Conservation (phyloP, 2,888 invertebrate species). For the Philaethria dido region DNA sequence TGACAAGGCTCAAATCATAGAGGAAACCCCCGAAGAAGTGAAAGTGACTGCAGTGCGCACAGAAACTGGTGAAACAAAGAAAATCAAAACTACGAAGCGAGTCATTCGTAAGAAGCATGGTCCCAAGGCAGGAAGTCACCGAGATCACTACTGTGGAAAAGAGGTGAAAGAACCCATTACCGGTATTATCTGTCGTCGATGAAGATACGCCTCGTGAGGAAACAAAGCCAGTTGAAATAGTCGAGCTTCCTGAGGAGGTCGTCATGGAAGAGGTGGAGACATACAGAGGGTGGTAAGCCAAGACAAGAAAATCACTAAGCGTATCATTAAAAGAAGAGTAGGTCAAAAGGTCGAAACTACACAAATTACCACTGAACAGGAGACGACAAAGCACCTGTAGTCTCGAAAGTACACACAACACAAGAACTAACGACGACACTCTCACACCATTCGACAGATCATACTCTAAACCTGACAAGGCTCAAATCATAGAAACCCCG, state of each 20-base stretch:
- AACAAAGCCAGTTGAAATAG: constrained; percentile 29
- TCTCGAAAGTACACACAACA: constrained; percentile 51
- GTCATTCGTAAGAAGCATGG: neutral
- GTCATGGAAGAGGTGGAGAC: constrained; percentile 43
- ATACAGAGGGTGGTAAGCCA: constrained; percentile 55
- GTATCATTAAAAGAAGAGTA: constrained; percentile 49
- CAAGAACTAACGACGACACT: constrained; percentile 47
- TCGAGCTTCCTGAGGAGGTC: constrained; percentile 48
- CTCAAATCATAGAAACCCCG: constrained; percentile 16
- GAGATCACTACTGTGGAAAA: neutral
- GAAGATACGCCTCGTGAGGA: neutral
- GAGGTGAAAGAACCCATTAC: neutral
- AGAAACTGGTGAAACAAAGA: neutral
- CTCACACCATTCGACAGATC: constrained; percentile 15
- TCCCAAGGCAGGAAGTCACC: neutral
- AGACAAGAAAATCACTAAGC: constrained; percentile 54
- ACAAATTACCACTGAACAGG: constrained; percentile 31
- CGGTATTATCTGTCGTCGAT: neutral
- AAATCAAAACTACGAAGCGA: neutral
- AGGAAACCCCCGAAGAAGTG: constrained; percentile 35
- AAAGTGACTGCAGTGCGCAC: constrained; percentile 20
- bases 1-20: constrained; percentile 11
- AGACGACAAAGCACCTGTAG: constrained; percentile 41
- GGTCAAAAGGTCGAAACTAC: constrained; percentile 54
- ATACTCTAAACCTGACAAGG: constrained; percentile 9